A percentile compares a stretch with the other conserved stretches of the same genome.
Conservation (phyloP, 2,113 vertebrate species). For the Brevimyrus niger region DNA sequence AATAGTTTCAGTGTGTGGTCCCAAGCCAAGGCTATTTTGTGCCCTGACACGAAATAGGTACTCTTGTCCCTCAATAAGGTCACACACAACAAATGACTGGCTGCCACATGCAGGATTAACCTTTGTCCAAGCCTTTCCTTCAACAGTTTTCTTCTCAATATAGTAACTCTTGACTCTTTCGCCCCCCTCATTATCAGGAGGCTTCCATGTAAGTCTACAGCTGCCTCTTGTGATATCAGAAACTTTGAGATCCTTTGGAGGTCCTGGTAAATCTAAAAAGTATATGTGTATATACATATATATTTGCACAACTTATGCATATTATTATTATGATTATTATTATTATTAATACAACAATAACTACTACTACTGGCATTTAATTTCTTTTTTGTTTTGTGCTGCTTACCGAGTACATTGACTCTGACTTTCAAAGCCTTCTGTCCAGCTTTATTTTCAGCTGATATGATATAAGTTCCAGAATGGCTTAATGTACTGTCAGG, state of each 20-base stretch:
- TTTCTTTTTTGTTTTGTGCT: not conserved
- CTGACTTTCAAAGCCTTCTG: constrained; percentile 81
- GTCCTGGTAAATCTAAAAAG: constrained; percentile 81
- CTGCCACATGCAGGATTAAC: constrained; percentile 80
- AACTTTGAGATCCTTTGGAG: constrained; percentile 86
- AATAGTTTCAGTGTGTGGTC: constrained; percentile 67
- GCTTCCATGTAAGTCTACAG: constrained; percentile 89
- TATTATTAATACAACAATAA: not conserved
- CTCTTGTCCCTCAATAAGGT: constrained; percentile 81
- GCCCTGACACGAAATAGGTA: constrained; percentile 90
- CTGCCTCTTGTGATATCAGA: constrained; percentile 86
- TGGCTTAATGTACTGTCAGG: constrained; percentile 77
- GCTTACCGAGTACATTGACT: constrained; percentile 85
- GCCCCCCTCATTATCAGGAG: constrained; percentile 87
- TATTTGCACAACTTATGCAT: not conserved
- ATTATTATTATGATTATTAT: not conserved
- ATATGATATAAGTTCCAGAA: constrained; percentile 84
- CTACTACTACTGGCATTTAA: not conserved
- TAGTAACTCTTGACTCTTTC: constrained; percentile 92
- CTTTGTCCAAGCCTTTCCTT: constrained; percentile 94
- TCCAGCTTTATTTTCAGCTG: constrained; percentile 85
- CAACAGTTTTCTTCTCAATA: constrained; percentile 84
- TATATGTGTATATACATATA: too few relatives aligned
- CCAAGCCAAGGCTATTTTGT: constrained; percentile 86
- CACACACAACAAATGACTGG: constrained; percentile 79